Percentiles rank a stretch among this genome's conserved stretches.
Evolutionary conservation across 2,888 invertebrate genomes (phyloP).

Genomic region (Tortrix viridana): DNA sequence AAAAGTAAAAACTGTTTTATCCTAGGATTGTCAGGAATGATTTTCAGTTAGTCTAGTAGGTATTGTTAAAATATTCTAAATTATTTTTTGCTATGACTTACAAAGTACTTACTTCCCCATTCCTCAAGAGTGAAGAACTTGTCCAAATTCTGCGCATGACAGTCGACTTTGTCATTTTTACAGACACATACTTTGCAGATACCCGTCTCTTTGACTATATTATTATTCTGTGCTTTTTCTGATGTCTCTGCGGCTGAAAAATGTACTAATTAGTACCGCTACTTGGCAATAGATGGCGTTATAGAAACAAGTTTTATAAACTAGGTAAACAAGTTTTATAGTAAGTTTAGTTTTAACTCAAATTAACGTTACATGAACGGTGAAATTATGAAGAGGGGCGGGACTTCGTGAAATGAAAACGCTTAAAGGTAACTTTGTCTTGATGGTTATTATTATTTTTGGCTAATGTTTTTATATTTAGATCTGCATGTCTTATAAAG

Average conservation of each 20-base stretch:
- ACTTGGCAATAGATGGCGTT: slow-evolving; percentile 50
- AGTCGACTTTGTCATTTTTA: slow-evolving; percentile 78
- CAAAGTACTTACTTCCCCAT: slow-evolving; percentile 75
- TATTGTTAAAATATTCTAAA: no score
- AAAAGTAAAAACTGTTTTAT: background rate
- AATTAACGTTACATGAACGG: no score
- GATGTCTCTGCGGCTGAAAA: slow-evolving; percentile 47
- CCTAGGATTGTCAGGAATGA: background rate
- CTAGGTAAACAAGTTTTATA: no score
- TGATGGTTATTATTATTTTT: no score
- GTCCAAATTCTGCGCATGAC: slow-evolving; percentile 75
- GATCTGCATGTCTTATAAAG: no score
- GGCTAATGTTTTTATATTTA: no score
- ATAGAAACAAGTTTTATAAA: background rate
- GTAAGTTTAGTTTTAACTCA: no score
- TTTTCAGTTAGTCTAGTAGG: background rate
- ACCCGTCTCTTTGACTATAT: slow-evolving; percentile 56
- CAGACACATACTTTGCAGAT: slow-evolving; percentile 84
- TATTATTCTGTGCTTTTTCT: slow-evolving; percentile 36
- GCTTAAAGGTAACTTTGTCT: no score
- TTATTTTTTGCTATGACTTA: no score
- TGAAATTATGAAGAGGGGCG: no score
- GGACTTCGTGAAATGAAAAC: no score
- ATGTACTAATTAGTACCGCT: slow-evolving; percentile 46
- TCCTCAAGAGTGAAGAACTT: slow-evolving; percentile 80